These are phyloP conservation scores for Phaonia tiefii DNA, from an alignment of 2,888 invertebrate species.

Conservation along the genomic window DNA sequence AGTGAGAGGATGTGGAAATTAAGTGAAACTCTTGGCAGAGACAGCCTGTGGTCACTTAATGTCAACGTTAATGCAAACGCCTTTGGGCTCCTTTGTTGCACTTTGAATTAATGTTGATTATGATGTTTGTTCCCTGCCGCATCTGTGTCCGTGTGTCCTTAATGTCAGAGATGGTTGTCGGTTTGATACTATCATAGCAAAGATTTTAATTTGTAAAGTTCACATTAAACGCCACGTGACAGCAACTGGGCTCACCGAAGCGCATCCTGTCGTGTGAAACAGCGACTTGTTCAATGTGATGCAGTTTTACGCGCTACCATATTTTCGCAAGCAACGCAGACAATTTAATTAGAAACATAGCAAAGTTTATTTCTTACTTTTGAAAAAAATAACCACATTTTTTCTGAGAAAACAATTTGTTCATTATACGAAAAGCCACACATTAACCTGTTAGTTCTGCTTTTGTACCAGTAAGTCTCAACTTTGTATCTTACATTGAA, in stretches of 20 bases:
- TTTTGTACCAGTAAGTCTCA: too few relatives aligned
- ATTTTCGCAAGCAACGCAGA: neutral
- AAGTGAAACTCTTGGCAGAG: constrained; percentile 19
- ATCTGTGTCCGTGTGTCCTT: constrained; percentile 25
- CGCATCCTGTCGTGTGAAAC: neutral
- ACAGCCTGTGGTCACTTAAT: constrained; percentile 31
- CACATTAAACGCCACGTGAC: constrained; percentile 38
- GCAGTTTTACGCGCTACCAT: neutral
- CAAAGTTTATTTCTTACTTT: too few relatives aligned
- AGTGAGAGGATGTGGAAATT: neutral
- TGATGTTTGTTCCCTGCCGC: constrained; percentile 35
- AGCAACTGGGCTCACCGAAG: constrained; percentile 10
- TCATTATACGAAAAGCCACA: neutral
- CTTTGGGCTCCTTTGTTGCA: constrained; percentile 12
- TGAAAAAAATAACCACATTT: neutral
- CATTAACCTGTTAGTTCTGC: neutral
- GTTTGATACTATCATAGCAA: constrained; percentile 15
- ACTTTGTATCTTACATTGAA: too few relatives aligned
- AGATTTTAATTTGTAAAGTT: constrained; percentile 35
- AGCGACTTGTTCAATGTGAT: neutral
- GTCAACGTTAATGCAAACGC: constrained; percentile 34
- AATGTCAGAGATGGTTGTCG: neutral
- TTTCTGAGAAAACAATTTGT: neutral
- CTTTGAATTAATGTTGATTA: constrained; percentile 28
- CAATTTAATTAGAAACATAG: neutral